These are phyloP conservation scores for Hypanus sabinus DNA, from an alignment of 2,113 vertebrate species.

Conservation along the genomic window DNA sequence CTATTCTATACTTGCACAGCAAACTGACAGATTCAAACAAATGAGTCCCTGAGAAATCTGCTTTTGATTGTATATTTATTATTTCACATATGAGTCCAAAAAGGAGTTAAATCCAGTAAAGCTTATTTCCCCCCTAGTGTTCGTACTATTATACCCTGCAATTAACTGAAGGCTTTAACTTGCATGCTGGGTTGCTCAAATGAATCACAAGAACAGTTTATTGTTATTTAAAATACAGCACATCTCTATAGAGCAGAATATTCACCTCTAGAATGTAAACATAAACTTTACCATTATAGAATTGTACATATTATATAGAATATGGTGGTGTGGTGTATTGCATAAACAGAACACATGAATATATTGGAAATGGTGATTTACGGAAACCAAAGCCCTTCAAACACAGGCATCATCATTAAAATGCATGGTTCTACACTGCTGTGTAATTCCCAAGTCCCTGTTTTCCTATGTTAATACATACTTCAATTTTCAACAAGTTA, in stretches of 20 bases:
- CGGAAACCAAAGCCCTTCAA: not conserved
- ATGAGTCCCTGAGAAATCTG: constrained; percentile 31
- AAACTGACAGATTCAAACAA: constrained; percentile 29
- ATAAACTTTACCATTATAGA: not conserved
- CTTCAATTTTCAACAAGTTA: constrained; percentile 20
- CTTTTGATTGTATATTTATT: constrained; percentile 30
- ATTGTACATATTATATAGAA: not conserved
- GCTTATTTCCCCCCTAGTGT: not conserved
- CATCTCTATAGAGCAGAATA: not conserved
- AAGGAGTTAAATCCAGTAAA: constrained; percentile 8
- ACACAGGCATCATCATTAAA: not conserved
- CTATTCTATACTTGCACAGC: not conserved
- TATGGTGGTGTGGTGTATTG: not conserved
- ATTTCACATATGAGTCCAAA: constrained; percentile 22
- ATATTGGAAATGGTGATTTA: constrained; percentile 27
- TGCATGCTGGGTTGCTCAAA: not conserved
- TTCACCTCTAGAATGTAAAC: not conserved
- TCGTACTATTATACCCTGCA: constrained; percentile 18
- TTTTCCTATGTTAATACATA: constrained; percentile 26
- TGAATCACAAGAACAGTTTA: not conserved
- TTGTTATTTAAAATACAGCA: not conserved
- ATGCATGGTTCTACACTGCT: not conserved
- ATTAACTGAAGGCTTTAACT: constrained; percentile 17
- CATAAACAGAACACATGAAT: constrained; percentile 14
- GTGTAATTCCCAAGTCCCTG: not conserved